Evolutionary conservation across 2,888 invertebrate species (phyloP).

Genomic region (Augiades crinisus): DNA sequence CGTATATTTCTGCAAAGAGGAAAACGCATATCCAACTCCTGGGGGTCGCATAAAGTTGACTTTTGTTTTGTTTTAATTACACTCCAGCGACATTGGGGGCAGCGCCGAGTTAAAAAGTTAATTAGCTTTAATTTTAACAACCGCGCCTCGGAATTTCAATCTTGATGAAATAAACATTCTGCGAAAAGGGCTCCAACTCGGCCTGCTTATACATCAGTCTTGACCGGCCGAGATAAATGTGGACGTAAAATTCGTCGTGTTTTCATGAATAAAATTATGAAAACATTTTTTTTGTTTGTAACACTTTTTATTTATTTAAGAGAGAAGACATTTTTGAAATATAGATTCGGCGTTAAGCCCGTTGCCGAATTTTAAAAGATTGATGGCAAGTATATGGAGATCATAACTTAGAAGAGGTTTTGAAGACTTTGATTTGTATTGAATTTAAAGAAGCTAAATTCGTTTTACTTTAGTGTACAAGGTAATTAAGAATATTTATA

Average conservation of each 20-base stretch:
- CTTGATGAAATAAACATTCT: conserved; percentile 44
- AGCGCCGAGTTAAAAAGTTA: conserved; percentile 66
- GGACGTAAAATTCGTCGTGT: conserved; percentile 6
- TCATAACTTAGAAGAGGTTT: too few relatives aligned
- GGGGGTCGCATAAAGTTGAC: conserved; percentile 60
- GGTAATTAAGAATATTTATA: too few relatives aligned
- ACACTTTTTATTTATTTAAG: background rate
- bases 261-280: conserved; percentile 24
- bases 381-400: too few relatives aligned
- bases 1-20: conserved; percentile 33
- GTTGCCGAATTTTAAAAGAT: too few relatives aligned
- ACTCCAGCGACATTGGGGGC: conserved; percentile 48
- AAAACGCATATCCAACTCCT: conserved; percentile 52
- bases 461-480: too few relatives aligned
- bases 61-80: conserved; percentile 74
- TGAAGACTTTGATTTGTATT: too few relatives aligned
- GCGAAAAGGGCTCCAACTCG: conserved; percentile 25
- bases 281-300: background rate
- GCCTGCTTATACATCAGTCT: conserved; percentile 1
- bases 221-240: conserved; percentile 5
- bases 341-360: too few relatives aligned
- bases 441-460: too few relatives aligned
- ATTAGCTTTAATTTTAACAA: conserved; percentile 73
- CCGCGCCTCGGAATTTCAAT: conserved; percentile 44
- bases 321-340: too few relatives aligned